These are phyloP conservation scores for Meteorus cinctellus DNA, from an alignment of 2,888 invertebrate species.

Conservation along the genomic window DNA sequence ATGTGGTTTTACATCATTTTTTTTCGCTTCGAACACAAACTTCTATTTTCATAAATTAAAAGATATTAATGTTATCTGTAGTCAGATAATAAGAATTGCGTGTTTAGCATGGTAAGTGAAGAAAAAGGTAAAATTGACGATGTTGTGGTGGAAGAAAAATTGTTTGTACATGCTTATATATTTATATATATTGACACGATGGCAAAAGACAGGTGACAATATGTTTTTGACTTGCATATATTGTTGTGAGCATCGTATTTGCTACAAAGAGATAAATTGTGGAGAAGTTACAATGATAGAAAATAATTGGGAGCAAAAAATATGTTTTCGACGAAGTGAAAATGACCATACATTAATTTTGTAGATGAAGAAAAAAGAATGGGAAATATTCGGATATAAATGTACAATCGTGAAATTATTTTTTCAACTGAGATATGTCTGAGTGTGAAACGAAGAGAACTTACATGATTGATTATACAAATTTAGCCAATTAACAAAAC, in stretches of 20 bases:
- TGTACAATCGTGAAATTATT: not conserved
- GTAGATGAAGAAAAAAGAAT: not conserved
- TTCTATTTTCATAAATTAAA: not conserved
- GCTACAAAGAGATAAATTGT: not conserved
- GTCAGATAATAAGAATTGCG: not conserved
- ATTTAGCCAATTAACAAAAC: not conserved
- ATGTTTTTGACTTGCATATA: not conserved
- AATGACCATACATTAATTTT: not conserved
- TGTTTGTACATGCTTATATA: not conserved
- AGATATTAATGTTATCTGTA: not conserved
- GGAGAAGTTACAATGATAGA: not conserved
- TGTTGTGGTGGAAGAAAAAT: not conserved
- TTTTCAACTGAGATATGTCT: not conserved
- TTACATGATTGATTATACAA: not conserved
- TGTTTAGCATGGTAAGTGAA: not conserved
- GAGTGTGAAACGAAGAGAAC: not conserved
- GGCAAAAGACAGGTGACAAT: not conserved
- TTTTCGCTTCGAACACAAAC: not conserved
- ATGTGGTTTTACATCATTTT: slow-evolving; percentile 19
- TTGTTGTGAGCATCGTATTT: not conserved
- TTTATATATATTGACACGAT: not conserved
- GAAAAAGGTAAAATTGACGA: not conserved
- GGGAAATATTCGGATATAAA: not conserved
- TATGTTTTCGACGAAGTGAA: not conserved
- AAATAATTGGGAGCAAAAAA: not conserved